These are phyloP conservation scores for Gymnocypris eckloni DNA, from an alignment of 2,797 vertebrate species.

Conservation along the genomic window DNA sequence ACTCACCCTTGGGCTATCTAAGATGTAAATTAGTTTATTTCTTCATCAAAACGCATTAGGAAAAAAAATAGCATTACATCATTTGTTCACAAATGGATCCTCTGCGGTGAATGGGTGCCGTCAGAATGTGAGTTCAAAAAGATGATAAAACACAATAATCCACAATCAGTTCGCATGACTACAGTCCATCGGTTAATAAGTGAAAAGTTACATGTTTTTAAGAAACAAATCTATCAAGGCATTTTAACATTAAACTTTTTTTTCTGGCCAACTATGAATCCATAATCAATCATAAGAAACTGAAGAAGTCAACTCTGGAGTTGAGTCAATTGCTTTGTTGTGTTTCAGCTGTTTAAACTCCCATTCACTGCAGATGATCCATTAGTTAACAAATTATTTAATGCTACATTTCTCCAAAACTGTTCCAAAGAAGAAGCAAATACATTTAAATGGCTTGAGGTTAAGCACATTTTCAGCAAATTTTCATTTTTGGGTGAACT, in stretches of 20 bases:
- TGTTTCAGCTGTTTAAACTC: neutral
- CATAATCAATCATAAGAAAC: neutral
- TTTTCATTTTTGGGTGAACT: neutral
- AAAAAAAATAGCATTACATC: neutral
- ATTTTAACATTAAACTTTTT: neutral
- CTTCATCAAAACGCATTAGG: neutral
- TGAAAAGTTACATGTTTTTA: neutral
- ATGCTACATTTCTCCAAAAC: neutral
- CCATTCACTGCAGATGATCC: neutral
- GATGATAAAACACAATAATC: neutral
- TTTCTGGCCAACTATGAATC: neutral
- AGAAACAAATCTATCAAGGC: neutral
- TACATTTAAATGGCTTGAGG: neutral
- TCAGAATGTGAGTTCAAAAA: neutral
- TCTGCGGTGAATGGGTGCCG: neutral
- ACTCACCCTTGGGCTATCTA: neutral
- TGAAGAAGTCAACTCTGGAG: neutral
- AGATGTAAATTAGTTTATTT: neutral
- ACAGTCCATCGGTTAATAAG: neutral
- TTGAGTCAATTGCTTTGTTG: neutral
- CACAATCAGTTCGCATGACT: neutral
- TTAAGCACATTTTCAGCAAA: neutral
- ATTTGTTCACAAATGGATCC: neutral
- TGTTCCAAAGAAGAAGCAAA: neutral
- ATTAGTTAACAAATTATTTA: neutral